Conservation (phyloP, 1,140 invertebrate genomes). For the Eubasilissa regina region DNA sequence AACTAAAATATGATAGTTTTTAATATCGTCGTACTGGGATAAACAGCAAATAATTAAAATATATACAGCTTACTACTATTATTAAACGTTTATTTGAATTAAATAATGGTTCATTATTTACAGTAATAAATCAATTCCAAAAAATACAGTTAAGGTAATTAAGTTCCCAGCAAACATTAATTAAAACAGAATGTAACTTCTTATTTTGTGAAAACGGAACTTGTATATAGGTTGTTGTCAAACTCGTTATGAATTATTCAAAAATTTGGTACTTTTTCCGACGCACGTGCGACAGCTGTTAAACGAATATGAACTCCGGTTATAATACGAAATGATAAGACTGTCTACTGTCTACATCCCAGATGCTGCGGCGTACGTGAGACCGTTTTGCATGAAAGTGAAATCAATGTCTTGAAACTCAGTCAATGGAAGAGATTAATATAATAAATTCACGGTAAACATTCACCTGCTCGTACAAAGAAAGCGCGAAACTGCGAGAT, state of each 20-base stretch:
- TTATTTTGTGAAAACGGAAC: too few species aligned
- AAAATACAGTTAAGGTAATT: too few species aligned
- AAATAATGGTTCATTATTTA: too few species aligned
- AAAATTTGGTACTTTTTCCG: not conserved
- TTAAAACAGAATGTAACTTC: too few species aligned
- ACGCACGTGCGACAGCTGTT: not conserved
- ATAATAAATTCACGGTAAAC: slow-evolving; percentile 1
- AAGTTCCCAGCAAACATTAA: too few species aligned
- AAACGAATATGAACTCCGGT: not conserved
- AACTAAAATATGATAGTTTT: too few species aligned
- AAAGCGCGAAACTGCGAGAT: slow-evolving; percentile 32
- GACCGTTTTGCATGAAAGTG: slow-evolving; percentile 21
- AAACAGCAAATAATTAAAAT: too few species aligned
- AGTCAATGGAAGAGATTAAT: not conserved
- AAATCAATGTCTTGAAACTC: slow-evolving; percentile 33
- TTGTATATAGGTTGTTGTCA: too few species aligned
- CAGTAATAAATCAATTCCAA: too few species aligned
- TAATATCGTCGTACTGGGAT: too few species aligned
- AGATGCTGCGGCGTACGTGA: slow-evolving; percentile 7
- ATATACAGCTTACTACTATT: too few species aligned
- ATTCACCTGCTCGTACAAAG: slow-evolving; percentile 23
- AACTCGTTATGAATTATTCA: slow-evolving; percentile 5
- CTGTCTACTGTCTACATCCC: not conserved
- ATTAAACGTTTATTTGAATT: too few species aligned
- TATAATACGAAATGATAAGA: slow-evolving; percentile 24